Percentiles rank a stretch among this genome's conserved stretches.
phyloP scores from a whole-genome alignment of 1,140 invertebrate species.

The Drosophila ercepeae region DNA sequence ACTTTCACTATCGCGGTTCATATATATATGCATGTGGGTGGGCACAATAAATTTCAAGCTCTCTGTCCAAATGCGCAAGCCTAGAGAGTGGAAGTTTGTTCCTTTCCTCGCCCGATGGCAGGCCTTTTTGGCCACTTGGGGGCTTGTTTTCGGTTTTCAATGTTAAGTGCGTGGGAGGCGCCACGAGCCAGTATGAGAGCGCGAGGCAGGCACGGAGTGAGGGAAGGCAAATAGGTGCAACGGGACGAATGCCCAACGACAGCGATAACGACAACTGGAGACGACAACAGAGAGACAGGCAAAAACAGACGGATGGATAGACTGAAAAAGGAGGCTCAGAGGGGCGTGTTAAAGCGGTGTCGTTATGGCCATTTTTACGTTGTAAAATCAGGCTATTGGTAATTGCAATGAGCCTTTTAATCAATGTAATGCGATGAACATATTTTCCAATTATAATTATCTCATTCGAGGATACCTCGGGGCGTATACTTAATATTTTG shows the following conservation, averaged over 20 bases:
- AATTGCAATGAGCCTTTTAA: background rate
- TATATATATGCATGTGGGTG: constrained; percentile 19
- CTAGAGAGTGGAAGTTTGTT: constrained; percentile 14
- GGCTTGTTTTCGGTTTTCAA: constrained; percentile 81
- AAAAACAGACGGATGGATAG: constrained; percentile 3
- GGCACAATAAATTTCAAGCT: constrained; percentile 23
- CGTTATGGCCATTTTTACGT: constrained; percentile 11
- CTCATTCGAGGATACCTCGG: background rate
- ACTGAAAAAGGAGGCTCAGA: constrained; percentile 4
- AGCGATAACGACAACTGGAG: constrained; percentile 32
- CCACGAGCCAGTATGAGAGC: constrained; percentile 26
- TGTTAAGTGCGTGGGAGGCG: constrained; percentile 73
- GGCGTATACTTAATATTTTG: background rate
- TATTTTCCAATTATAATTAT: background rate
- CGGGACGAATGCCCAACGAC: constrained; percentile 44
- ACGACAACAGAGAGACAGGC: constrained; percentile 19
- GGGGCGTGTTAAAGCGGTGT: constrained; percentile 24
- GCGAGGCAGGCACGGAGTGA: constrained; percentile 7
- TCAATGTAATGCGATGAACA: background rate
- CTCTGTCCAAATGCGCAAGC: constrained; percentile 45
- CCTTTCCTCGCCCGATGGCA: constrained; percentile 32
- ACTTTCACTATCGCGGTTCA: constrained; percentile 70
- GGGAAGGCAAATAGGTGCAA: constrained; percentile 13
- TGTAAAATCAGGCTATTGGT: background rate
- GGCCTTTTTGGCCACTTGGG: constrained; percentile 69